Evolutionary conservation across 92 coral and sea anemone genomes (phyloP), one percentile per base, ranked within the genome.

Genomic region (Epizoanthus stellaris): DNA sequence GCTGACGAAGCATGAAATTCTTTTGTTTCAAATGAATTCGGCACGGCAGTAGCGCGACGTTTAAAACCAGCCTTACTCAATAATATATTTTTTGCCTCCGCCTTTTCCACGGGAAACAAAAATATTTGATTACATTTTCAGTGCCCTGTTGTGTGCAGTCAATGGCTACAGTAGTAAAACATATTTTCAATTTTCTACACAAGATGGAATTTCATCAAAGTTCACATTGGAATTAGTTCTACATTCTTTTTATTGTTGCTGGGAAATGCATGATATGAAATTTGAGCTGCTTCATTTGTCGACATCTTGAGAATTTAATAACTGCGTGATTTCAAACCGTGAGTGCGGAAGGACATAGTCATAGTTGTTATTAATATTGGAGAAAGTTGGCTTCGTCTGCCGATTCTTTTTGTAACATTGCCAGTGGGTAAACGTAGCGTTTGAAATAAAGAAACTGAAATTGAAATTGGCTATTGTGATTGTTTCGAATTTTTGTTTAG

Each of bases 261-360:
- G 17, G 7, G 6, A 12, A 67, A 67, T 34, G 6, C n/a, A 43
- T 43, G 73, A 67, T 34, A 67, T 63, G 63, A 49, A 71, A 62
- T 70, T 59, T 13, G 58, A 79, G 58, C 43, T 19, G 54, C 54
- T 38, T 61, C 36, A 19, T 17, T 77, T 25, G 25, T 53, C 19
- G 39, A 38, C 39, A 62, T 59, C 64, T 77, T 77, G 38, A 63
- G 47, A 79, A 38, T 43, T 77, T 76, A 76, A 76, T 60, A 76
- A 76, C 68, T 59, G 39, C 59, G n/a, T 30, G 70, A 38, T 76
- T 36, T 76, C 82, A 39, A 76, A 39, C 58, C 70, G 72, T 39
- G 83, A 63, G 2, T 38, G 42, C 21, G 61, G 60, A 59, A 79
- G 17, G 16, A 20, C 20, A 3, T 20, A 52, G 12, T 39, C 70